A percentile compares a stretch with the other conserved stretches of the same genome.
Evolutionary conservation across 2,797 vertebrate genomes (phyloP).

Genomic region (Leucoraja ocellata): DNA sequence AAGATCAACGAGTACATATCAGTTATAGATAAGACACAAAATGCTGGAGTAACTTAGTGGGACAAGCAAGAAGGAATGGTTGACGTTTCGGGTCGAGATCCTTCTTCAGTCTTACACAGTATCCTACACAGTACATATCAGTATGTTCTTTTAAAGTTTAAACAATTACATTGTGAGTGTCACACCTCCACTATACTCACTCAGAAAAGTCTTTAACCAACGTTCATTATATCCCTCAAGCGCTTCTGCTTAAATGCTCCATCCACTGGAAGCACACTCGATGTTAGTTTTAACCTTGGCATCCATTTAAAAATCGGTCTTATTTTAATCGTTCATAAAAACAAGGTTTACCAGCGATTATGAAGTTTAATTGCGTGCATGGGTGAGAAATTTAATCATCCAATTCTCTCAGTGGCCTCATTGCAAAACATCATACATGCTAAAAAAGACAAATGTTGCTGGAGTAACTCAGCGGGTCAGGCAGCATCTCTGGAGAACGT

Average conservation of each 20-base stretch:
- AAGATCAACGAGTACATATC: background rate
- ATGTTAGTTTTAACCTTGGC: background rate
- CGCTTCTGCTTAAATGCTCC: background rate
- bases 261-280: background rate
- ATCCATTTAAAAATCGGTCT: background rate
- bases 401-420: background rate
- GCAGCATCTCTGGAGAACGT: no score
- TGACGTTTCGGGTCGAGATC: no score
- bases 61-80: no score
- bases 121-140: background rate
- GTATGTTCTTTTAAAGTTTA: background rate
- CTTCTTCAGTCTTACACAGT: no score
- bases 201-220: background rate
- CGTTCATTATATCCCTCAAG: background rate
- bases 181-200: constrained; percentile 19
- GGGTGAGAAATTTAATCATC: background rate
- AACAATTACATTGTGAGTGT: background rate
- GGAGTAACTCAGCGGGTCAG: no score
- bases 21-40: no score
- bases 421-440: background rate
- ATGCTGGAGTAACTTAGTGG: no score
- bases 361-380: background rate
- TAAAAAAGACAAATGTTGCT: no score
- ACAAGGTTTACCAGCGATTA: background rate
- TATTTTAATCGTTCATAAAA: background rate